Evolutionary conservation across 2,888 invertebrate species (phyloP), one percentile per base, ranked within the genome.

Genomic region (Papilio protenor): DNA sequence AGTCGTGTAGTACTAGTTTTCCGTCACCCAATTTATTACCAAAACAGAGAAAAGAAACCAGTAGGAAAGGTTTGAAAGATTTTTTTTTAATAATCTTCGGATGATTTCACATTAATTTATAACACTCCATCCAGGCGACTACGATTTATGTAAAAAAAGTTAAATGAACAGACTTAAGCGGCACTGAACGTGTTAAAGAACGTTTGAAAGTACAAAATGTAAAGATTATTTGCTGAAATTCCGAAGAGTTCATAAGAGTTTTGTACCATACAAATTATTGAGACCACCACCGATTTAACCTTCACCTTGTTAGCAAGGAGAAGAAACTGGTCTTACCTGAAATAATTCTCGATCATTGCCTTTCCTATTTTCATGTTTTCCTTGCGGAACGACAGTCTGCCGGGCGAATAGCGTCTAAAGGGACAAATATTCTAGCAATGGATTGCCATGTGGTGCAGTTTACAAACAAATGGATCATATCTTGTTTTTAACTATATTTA

Each of bases 331-430:
- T 84, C 96, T 96, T 95, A 97, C 97, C 97, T 97, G 94, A 97
- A 96, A 90, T 96, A 97, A 94, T 96, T 97, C 94, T 97, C 97
- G 94, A 97, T 96, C 90, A 97, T 96, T 90, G 97, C 97, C 89
- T 97, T 96, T 85, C 97, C 96, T 88, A 97, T 95, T 95, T 96
- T 97, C 95, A 97, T 96, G 92, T 97, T 97, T 85, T 96, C 96
- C 95, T 97, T 97, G 92, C 97, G 96, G 92, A 97, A 96, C 90
- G 97, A 97, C 93, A 97, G 95, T 92, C 97, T 95, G 95, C 96
- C 96, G 87, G 97, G 97, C 95, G 97, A 97, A 96, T 97, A 97
- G 94, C 97, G 97, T 96, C 97, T 97, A 97, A 88, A 90, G 90
- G 92, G 92, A 93, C 89, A 93, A 91, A 93, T 89, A 87, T 84